A percentile compares a stretch with the other conserved stretches of the same genome.
These are phyloP conservation scores for Orchesella cincta DNA, from an alignment of 1,140 invertebrate species.

Conservation along the genomic window DNA sequence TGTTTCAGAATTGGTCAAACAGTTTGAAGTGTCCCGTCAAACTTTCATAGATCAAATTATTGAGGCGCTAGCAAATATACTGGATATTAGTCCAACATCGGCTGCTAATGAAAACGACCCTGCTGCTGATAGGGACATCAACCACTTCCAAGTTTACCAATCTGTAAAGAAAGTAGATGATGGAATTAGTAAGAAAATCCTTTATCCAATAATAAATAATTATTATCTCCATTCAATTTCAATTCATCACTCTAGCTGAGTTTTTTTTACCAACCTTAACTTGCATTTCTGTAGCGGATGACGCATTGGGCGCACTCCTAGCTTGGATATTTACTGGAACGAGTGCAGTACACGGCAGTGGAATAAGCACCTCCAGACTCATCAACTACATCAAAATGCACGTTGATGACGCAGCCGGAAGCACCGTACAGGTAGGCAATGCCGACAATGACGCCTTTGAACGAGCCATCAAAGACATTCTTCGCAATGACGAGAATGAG, in stretches of 20 bases:
- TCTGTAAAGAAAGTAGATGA: conserved; percentile 24
- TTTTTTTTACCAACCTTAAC: neutral
- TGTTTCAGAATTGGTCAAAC: conserved; percentile 31
- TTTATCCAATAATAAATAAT: neutral
- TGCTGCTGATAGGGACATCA: conserved; percentile 36
- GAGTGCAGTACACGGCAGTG: conserved; percentile 22
- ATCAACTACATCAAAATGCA: neutral
- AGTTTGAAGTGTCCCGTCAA: conserved; percentile 33
- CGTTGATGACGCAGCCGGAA: neutral
- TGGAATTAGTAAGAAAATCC: conserved; percentile 27
- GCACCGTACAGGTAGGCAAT: neutral
- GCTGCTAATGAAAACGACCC: conserved; percentile 39
- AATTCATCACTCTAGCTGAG: neutral
- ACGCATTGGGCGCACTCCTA: conserved; percentile 30
- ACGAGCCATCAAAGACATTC: conserved; percentile 26
- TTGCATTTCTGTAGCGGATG: conserved; percentile 40
- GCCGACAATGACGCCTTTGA: conserved; percentile 36
- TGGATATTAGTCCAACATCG: conserved; percentile 32
- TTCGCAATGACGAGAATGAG: conserved; percentile 5
- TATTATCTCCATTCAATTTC: neutral
- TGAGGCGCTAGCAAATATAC: neutral
- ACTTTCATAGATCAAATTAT: conserved; percentile 34
- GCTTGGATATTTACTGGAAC: conserved; percentile 39
- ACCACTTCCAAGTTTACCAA: conserved; percentile 30
- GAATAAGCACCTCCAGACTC: conserved; percentile 1